These are phyloP conservation scores for Sycophila texana DNA, from an alignment of 2,888 invertebrate genomes.

Conservation along the genomic window DNA sequence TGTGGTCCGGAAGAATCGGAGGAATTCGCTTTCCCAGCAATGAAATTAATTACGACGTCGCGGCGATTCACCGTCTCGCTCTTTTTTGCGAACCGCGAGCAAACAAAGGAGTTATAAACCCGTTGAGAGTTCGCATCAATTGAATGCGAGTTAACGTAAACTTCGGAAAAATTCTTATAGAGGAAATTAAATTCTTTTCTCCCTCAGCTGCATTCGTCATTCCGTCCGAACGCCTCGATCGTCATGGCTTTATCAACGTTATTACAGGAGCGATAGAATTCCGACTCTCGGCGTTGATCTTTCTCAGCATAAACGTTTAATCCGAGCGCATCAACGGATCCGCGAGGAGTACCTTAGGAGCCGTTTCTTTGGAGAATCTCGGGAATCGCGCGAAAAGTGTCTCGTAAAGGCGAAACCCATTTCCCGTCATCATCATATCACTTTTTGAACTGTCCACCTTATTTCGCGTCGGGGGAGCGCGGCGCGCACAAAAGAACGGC, in stretches of 20 bases:
- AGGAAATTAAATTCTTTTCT: constrained; percentile 6
- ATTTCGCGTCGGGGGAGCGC: neutral
- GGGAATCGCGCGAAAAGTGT: neutral
- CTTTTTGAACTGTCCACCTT: neutral
- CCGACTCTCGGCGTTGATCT: too few relatives aligned
- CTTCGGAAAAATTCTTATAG: neutral
- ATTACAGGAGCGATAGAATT: too few relatives aligned
- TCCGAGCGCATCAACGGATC: too few relatives aligned
- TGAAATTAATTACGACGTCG: constrained; percentile 47
- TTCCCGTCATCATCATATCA: neutral
- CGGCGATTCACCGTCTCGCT: constrained; percentile 25
- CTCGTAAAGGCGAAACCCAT: neutral
- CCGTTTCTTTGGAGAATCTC: too few relatives aligned
- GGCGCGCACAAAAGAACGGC: neutral
- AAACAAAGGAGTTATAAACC: constrained; percentile 26
- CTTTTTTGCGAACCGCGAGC: neutral
- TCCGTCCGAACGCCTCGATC: neutral
- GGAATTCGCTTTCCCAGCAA: constrained; percentile 29
- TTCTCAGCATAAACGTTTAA: too few relatives aligned
- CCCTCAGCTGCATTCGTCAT: neutral
- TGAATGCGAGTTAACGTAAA: constrained; percentile 9
- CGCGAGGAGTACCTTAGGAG: too few relatives aligned
- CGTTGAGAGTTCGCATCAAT: neutral
- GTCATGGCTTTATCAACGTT: too few relatives aligned
- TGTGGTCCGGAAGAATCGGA: neutral